Percentiles rank a stretch among this genome's conserved stretches.
Evolutionary conservation across 2,113 vertebrate species (phyloP).

Genomic region (Pygoscelis antarcticus): DNA sequence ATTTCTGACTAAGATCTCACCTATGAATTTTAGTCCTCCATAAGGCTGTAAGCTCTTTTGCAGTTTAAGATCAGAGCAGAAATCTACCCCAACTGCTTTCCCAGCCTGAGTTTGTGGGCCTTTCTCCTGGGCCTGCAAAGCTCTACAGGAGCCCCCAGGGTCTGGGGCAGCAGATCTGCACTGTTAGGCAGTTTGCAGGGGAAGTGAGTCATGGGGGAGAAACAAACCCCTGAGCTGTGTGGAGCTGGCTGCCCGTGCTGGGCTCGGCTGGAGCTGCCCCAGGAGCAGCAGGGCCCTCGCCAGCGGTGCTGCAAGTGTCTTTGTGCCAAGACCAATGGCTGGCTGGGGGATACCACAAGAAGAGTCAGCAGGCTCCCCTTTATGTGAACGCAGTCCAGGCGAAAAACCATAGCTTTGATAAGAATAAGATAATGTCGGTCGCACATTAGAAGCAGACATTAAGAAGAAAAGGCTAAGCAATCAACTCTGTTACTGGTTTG

Average conservation of each 20-base stretch:
- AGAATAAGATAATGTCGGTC: not conserved
- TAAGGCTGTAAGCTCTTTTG: not conserved
- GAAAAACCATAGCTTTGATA: not conserved
- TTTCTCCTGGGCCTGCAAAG: not conserved
- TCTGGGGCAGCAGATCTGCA: not conserved
- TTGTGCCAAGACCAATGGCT: fast-evolving
- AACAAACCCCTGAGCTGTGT: not conserved
- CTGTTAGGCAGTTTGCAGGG: not conserved
- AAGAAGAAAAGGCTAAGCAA: not conserved
- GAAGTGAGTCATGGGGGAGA: not conserved
- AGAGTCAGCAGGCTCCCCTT: not conserved
- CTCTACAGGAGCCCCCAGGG: not conserved
- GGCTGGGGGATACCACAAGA: not conserved
- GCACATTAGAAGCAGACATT: not conserved
- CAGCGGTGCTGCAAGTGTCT: fast-evolving
- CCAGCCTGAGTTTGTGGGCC: not conserved
- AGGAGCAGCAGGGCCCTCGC: not conserved
- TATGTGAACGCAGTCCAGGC: not conserved
- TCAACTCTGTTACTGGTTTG: not conserved
- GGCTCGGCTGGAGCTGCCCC: not conserved
- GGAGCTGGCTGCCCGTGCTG: not conserved
- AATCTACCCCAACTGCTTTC: not conserved
- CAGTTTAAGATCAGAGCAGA: not conserved
- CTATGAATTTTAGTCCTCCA: not conserved
- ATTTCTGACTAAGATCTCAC: not conserved